phyloP scores from a whole-genome alignment of 2,797 vertebrate genomes.

The Microctenopoma steveboyesi region DNA sequence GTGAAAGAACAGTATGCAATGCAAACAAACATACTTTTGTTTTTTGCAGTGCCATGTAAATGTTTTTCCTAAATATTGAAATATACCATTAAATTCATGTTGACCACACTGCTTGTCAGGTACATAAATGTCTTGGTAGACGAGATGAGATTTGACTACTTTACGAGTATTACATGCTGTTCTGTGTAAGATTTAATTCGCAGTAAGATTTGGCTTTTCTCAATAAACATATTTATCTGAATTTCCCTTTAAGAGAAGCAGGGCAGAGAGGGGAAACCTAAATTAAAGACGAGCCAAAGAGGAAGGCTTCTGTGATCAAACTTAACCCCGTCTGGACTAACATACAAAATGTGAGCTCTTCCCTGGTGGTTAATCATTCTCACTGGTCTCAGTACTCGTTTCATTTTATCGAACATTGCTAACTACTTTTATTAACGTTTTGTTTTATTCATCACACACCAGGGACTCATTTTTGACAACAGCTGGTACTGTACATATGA shows the following conservation, averaged over 20 bases:
- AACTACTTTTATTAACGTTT: slow-evolving; percentile 53
- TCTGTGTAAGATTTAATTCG: too few relatives aligned
- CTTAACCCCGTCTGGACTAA: neutral
- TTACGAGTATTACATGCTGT: too few relatives aligned
- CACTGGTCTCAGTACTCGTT: slow-evolving; percentile 1
- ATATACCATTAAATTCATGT: too few relatives aligned
- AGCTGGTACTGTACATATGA: slow-evolving; percentile 43
- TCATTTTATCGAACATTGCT: slow-evolving; percentile 49
- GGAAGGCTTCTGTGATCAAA: slow-evolving; percentile 7
- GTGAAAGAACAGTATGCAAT: slow-evolving; percentile 5
- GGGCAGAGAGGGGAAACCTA: neutral
- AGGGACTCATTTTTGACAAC: slow-evolving; percentile 39
- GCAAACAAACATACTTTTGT: slow-evolving; percentile 10
- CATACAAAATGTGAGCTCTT: slow-evolving; percentile 18
- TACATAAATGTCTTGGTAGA: too few relatives aligned
- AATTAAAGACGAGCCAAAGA: neutral
- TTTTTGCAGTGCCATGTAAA: too few relatives aligned
- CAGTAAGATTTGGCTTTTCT: neutral
- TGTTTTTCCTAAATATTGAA: too few relatives aligned
- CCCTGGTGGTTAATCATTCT: slow-evolving; percentile 32
- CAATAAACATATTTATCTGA: neutral
- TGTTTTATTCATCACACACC: slow-evolving; percentile 45
- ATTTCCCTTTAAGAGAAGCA: slow-evolving; percentile 8
- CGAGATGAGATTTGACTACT: too few relatives aligned
- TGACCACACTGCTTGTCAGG: too few relatives aligned